Conservation (phyloP, 2,888 invertebrate species). For the Sminthurides aquaticus region DNA sequence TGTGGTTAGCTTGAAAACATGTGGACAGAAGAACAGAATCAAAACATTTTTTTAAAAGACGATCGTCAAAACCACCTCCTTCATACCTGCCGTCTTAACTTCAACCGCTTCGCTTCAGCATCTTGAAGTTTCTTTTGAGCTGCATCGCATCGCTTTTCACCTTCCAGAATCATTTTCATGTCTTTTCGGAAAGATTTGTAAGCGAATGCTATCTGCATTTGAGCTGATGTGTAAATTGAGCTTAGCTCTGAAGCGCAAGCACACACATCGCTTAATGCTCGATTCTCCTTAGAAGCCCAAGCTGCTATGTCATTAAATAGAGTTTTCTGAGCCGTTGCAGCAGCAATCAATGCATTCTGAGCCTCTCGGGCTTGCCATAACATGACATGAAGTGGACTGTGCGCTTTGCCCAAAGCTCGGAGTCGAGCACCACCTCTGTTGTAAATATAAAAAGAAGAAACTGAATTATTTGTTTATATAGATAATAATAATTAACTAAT, state of each 20-base stretch:
- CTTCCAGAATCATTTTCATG: conserved; percentile 40
- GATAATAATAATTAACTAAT: too few species aligned
- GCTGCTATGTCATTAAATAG: conserved; percentile 41
- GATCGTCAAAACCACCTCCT: too few species aligned
- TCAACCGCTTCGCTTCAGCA: conserved; percentile 40
- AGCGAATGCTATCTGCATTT: conserved; percentile 37
- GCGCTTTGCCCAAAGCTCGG: conserved; percentile 34
- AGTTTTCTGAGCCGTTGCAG: conserved; percentile 39
- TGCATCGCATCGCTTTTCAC: conserved; percentile 39
- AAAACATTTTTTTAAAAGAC: not conserved
- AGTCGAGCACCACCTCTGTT: conserved; percentile 39
- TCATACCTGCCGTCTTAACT: conserved; percentile 36
- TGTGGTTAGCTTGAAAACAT: not conserved
- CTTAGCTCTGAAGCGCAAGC: conserved; percentile 38
- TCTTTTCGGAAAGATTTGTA: conserved; percentile 41
- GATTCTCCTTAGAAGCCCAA: conserved; percentile 42
- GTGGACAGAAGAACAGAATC: too few species aligned
- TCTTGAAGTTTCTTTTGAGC: conserved; percentile 36
- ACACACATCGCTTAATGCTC: conserved; percentile 40
- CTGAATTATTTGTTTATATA: too few species aligned
- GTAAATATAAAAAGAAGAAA: conserved; percentile 12
- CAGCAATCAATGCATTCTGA: conserved; percentile 35
- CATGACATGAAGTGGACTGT: conserved; percentile 38
- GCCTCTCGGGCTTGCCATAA: conserved; percentile 42
- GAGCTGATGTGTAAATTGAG: conserved; percentile 31